Base-by-base conservation (phyloP, 2,888 invertebrate genomes). In the Thereva unica region DNA sequence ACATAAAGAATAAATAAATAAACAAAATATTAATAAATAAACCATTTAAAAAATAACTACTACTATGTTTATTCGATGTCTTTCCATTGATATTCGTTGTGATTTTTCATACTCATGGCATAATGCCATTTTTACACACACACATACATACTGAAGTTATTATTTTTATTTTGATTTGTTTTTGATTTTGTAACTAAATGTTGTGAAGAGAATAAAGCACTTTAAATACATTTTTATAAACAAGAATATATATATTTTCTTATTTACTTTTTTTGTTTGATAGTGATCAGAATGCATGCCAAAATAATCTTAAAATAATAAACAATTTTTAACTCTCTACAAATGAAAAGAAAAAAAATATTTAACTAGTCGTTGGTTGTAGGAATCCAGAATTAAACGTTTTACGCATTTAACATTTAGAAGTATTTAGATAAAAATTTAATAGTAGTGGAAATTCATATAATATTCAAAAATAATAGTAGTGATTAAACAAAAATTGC, bases 161-260 rank as follows among this genome's bases (percentile, higher is more conserved):
- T 9, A n/a, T 35, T 57, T 56, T 57, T 47, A 47, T 47, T 47
- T 50, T 50, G 23, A 34, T 34, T 38, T n/a, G 50, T 50, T 50
- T 37, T 59, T 61, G 38, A 50, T 61, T 40, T 61, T 50, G 50
- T 49, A 61, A 61, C 23, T 34, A 38, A 34, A 7, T 37, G 41
- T 50, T 61, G 61, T 61, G 61, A 61, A 61, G 61, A 61, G 61
- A 61, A 61, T 61, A 61, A 61, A 61, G 49, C 61, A 61, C 61
- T 61, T 23, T 23, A 23, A 23, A 23, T 23, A 23, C 23, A 23
- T 23, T 23, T 23, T 23, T 23, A 23, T 23, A 23, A 23, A 23
- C 23, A 23, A 23, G 23, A 23, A 23, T 23, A 23, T 59, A n/a
- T n/a, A 50, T 59, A 41, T 49, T 50, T 61, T 47, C 41, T 41